Base-by-base conservation (phyloP, 2,113 vertebrate genomes). In the Acanthochromis polyacanthus region DNA sequence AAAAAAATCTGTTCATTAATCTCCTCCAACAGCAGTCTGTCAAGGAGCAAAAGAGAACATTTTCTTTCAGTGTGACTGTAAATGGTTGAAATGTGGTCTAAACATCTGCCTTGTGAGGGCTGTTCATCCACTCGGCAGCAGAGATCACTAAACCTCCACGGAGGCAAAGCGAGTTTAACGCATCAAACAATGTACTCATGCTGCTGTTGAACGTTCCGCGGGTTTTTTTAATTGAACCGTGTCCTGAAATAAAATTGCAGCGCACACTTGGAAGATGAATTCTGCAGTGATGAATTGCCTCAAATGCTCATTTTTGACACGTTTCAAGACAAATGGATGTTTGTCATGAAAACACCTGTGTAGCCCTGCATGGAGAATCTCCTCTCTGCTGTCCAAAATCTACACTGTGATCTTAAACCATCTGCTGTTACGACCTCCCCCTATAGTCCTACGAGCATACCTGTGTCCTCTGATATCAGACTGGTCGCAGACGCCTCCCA, bases 381-480 rank as follows among this genome's bases (percentile, higher is more conserved):
- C 30, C 30, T 30, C 30, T 36, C 32, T 36, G 32, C 32, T 36
- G 1, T 36, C 8, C 32, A 36, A 7, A 10, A 36, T 36, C 3
- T 46, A 46, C 4, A 17, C 14, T 9, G 48, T 19, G 12, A 19
- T 51, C 25, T n/a, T n/a, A 4, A 32, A 48, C 45, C 48, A 19
- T n/a, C 14, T 60, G 45, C 20, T 25, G 43, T 16, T 30, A 15
- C 1, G 11, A 15, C n/a, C 9, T 17, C 36, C 48, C 7, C n/a
- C 17, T 12, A 12, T 20, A 11, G 12, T 51, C 20, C 22, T 25
- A 7, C 6, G 3, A 32, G 30, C 10, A 4, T 80, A 98, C 98
- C 98, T 97, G 94, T 99, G 98, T 57, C 98, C 98, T 75, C 98
- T 94, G 87, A 99, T 98, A 85, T 99, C 97, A 1, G 98, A 99